Evolutionary conservation across 2,888 invertebrate genomes (phyloP), one percentile per base, ranked within the genome.

Genomic region (Diarsia mendica): DNA sequence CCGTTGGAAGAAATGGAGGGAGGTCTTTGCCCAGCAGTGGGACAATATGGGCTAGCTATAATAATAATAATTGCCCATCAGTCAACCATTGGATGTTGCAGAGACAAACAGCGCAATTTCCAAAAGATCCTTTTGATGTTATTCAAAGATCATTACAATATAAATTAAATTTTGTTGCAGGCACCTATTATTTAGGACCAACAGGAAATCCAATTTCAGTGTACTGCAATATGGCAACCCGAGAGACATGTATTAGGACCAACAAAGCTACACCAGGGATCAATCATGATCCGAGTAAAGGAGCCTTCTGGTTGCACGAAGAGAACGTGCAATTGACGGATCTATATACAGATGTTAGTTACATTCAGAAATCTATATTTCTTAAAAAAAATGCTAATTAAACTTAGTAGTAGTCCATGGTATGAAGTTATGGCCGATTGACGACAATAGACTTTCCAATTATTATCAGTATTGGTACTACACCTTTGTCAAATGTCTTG

Each of bases 231-330:
- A 76, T 79, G 72, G 15, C 5, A 23, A 77, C 28, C 3, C 28
- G 18, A 13, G 76, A 76, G n/a, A 76, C 76, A 3, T 76, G 76
- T 79, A n/a, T 76, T 13, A 53, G 6, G 1, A 48, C n/a, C 10
- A 28, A 0, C 0, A n/a, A 48, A 5, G 15, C 0, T 5, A 79
- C 76, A 0, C 39, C 48, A 5, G 76, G 13, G 1, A 28, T 3
- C 28, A 53, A 48, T 53, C 53, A 49, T 61, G 28, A n/a, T 44
- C 9, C 13, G 13, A 18, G 4, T 8, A 48, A 70, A 79, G 46
- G 51, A 68, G 20, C 60, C 3, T 79, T 53, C n/a, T 76, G 76
- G 76, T 48, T 76, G 61, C 69, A 28, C 13, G 71, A 61, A 79
- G 39, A 11, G 28, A 48, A 48, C 3, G 3, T 76, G 53, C 18